Conservation (phyloP, 2,888 invertebrate genomes). For the Drosophila gaucha region DNA sequence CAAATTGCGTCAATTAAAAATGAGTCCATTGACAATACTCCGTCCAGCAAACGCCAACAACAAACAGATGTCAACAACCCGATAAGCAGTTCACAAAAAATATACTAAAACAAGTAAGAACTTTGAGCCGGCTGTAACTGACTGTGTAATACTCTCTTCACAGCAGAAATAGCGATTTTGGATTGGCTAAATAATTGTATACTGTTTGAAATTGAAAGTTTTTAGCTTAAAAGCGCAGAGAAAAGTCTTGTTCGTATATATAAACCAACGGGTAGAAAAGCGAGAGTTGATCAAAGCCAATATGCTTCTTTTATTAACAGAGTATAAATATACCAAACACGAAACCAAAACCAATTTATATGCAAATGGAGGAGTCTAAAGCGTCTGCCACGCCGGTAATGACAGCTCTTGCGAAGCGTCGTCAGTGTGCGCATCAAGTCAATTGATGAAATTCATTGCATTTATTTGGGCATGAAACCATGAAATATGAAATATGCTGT, state of each 20-base stretch:
- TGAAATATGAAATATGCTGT: slow-evolving; percentile 66
- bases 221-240: too few species aligned
- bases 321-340: slow-evolving; percentile 36
- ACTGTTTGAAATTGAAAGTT: too few species aligned
- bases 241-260: too few species aligned
- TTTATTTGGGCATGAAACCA: slow-evolving; percentile 74
- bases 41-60: slow-evolving; percentile 54
- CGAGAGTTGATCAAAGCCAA: background rate
- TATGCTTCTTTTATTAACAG: background rate
- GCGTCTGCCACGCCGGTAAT: slow-evolving; percentile 35
- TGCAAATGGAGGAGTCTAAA: slow-evolving; percentile 69
- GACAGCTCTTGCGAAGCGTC: slow-evolving; percentile 30
- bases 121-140: background rate
- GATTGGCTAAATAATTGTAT: too few species aligned
- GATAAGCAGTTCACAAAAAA: slow-evolving; percentile 64
- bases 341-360: slow-evolving; percentile 80
- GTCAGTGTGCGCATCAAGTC: slow-evolving; percentile 52
- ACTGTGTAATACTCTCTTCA: slow-evolving; percentile 1
- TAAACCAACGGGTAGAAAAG: too few species aligned
- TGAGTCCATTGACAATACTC: slow-evolving; percentile 41
- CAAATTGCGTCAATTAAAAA: slow-evolving; percentile 75
- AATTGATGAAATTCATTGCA: slow-evolving; percentile 77
- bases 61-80: slow-evolving; percentile 66
- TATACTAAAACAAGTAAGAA: slow-evolving; percentile 19
- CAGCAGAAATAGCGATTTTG: too few species aligned